Conservation (phyloP, 2,888 invertebrate species). For the Cerastis leucographa region DNA sequence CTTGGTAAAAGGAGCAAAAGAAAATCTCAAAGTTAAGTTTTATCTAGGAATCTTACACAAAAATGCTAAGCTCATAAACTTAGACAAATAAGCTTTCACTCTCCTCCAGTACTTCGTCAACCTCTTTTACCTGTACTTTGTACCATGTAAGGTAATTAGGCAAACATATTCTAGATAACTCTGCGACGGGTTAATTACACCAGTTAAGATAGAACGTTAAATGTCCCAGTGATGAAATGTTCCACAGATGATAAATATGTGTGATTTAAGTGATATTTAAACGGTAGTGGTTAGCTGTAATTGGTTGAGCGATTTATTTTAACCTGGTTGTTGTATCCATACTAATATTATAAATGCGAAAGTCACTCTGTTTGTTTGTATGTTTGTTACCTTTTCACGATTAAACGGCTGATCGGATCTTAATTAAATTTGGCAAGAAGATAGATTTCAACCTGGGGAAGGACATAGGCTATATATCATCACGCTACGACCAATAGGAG, state of each 20-base stretch:
- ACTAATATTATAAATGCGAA: no score
- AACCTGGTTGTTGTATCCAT: conserved; percentile 45
- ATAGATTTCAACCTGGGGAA: no score
- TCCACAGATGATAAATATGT: conserved; percentile 70
- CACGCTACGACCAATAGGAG: no score
- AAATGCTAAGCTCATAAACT: no score
- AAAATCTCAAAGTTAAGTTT: no score
- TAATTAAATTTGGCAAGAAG: no score
- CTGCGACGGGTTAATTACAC: conserved; percentile 69
- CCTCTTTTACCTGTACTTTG: conserved; percentile 43
- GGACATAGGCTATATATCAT: no score
- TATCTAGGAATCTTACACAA: no score
- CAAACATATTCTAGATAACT: conserved; percentile 68
- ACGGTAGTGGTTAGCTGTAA: conserved; percentile 58
- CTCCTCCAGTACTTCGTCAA: conserved; percentile 26
- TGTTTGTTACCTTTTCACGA: no score
- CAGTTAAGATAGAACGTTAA: conserved; percentile 71
- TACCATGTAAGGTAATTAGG: conserved; percentile 62
- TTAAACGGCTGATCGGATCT: no score
- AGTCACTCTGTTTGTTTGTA: no score
- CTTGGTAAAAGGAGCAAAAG: no score
- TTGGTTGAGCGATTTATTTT: conserved; percentile 56
- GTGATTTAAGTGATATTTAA: conserved; percentile 69
- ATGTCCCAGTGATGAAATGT: conserved; percentile 67
- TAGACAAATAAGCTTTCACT: conserved; percentile 34